Evolutionary conservation across 1,140 invertebrate species (phyloP).

Genomic region (Schmidtea mediterranea): DNA sequence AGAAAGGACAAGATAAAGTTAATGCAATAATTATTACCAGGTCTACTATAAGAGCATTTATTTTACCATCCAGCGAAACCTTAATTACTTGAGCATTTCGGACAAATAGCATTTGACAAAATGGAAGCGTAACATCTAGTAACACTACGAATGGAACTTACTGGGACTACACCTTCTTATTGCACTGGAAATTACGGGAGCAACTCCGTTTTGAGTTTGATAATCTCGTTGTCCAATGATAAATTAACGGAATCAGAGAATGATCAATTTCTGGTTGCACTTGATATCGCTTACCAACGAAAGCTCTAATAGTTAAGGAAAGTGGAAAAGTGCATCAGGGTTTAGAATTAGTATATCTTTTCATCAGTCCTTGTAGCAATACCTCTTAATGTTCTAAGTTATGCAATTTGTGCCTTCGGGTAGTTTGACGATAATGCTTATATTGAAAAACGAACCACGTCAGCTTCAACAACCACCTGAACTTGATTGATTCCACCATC

Average conservation of each 20-base stretch:
- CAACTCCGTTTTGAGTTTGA: constrained; percentile 92
- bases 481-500: constrained; percentile 95
- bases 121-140: constrained; percentile 48
- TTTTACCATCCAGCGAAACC: constrained; percentile 26
- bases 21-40: no score
- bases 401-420: constrained; percentile 83
- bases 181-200: constrained; percentile 91
- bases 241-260: constrained; percentile 69
- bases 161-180: constrained; percentile 57
- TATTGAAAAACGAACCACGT: constrained; percentile 70
- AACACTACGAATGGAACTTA: constrained; percentile 48
- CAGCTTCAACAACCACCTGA: constrained; percentile 87
- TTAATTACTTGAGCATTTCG: constrained; percentile 29
- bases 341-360: constrained; percentile 81
- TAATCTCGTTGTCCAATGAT: constrained; percentile 72
- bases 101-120: constrained; percentile 22
- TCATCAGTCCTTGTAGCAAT: constrained; percentile 96
- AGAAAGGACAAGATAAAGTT: no score
- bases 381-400: constrained; percentile 89
- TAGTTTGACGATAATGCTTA: constrained; percentile 76
- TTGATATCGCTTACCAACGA: constrained; percentile 58
- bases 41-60: constrained; percentile 27
- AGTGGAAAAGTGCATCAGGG: constrained; percentile 61
- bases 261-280: constrained; percentile 89
- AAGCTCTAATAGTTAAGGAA: constrained; percentile 64